Conservation (phyloP, 2,888 invertebrate species). For the Scaptomyza polygonia region DNA sequence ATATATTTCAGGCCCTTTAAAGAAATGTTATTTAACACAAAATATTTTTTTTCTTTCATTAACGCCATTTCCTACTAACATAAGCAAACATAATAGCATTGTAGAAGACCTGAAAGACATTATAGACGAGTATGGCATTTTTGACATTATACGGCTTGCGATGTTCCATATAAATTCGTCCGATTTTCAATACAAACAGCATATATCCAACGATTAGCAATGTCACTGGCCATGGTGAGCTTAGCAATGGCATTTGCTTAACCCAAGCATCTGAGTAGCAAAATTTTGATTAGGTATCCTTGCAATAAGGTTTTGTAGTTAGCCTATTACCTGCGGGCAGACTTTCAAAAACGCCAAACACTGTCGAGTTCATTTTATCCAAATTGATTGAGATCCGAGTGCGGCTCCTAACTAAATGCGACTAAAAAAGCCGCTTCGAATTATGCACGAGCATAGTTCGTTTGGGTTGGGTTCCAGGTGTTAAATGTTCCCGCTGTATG, state of each 20-base stretch:
- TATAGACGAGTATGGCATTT: constrained; percentile 90
- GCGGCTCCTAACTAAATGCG: not conserved
- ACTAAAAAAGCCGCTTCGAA: not conserved
- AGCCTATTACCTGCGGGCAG: constrained; percentile 3
- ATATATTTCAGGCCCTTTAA: not conserved
- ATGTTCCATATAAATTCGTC: constrained; percentile 90
- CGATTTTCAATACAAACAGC: constrained; percentile 90
- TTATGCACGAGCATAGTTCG: not conserved
- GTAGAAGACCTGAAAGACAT: constrained; percentile 92
- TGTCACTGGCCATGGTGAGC: constrained; percentile 88
- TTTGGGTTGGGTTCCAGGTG: not conserved
- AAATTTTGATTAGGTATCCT: not conserved
- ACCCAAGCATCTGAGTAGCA: constrained; percentile 39
- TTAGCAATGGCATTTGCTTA: constrained; percentile 86
- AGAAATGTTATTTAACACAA: not conserved
- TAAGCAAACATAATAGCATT: constrained; percentile 86
- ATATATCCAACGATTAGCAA: constrained; percentile 87
- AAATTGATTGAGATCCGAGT: not conserved
- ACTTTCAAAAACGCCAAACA: constrained; percentile 1
- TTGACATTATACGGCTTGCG: constrained; percentile 90
- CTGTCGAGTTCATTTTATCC: constrained; percentile 11
- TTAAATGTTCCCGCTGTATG: not conserved
- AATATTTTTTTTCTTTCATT: too few relatives aligned
- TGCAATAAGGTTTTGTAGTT: not conserved
- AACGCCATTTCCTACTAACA: constrained; percentile 54